These are phyloP conservation scores for Calliopsis andreniformis DNA, from an alignment of 1,140 invertebrate species.

Conservation along the genomic window DNA sequence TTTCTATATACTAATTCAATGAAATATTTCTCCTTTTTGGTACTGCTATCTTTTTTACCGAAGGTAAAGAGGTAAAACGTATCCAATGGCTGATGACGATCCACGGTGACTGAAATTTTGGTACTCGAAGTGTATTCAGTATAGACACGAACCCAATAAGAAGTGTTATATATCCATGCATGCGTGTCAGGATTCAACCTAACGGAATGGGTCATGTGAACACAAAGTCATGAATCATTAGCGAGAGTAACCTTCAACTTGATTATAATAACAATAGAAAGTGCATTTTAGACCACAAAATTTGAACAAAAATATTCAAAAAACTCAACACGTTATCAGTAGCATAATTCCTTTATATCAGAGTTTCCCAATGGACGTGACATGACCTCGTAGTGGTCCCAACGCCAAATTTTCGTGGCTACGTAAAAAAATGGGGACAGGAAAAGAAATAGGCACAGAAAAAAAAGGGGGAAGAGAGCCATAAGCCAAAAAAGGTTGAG, in stretches of 20 bases:
- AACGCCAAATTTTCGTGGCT: too few species aligned
- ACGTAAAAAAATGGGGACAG: too few species aligned
- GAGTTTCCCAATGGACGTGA: too few species aligned
- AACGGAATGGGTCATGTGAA: constrained; percentile 51
- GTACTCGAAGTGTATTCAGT: constrained; percentile 62
- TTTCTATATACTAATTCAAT: not conserved
- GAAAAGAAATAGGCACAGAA: too few species aligned
- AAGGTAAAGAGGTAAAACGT: not conserved
- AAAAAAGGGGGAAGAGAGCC: too few species aligned
- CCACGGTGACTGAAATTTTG: constrained; percentile 35
- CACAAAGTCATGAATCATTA: not conserved
- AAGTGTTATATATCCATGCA: constrained; percentile 54
- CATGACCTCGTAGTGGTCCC: too few species aligned
- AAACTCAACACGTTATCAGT: not conserved
- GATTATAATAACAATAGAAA: not conserved
- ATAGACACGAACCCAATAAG: constrained; percentile 58
- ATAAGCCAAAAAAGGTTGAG: too few species aligned
- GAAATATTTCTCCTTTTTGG: not conserved
- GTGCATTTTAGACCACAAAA: not conserved
- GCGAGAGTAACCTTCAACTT: not conserved
- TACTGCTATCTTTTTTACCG: not conserved
- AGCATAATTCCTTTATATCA: not conserved
- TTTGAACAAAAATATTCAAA: not conserved
- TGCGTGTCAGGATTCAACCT: constrained; percentile 39
- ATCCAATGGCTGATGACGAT: constrained; percentile 55